phyloP scores from a whole-genome alignment of 2,888 invertebrate species.

The Tyria jacobaeae region DNA sequence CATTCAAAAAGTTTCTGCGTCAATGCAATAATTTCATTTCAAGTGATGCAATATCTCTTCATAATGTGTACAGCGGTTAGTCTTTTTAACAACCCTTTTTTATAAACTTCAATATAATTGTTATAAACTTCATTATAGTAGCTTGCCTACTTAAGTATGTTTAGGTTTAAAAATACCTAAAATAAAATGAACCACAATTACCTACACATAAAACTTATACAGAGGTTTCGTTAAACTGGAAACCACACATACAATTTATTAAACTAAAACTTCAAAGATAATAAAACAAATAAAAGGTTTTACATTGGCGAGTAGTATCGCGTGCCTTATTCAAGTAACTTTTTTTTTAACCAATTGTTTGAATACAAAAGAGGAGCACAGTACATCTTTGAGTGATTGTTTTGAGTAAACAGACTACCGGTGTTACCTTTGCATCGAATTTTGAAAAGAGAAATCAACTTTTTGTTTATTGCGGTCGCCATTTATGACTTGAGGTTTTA shows the following conservation, averaged over 20 bases:
- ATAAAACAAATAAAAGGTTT: not conserved
- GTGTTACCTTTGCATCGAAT: slow-evolving; percentile 45
- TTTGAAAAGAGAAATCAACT: slow-evolving; percentile 15
- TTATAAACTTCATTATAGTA: too few relatives aligned
- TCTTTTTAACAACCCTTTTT: too few relatives aligned
- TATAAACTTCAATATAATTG: too few relatives aligned
- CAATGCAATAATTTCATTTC: too few relatives aligned
- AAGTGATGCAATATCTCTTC: too few relatives aligned
- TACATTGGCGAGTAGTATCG: slow-evolving; percentile 38
- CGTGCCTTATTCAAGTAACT: slow-evolving; percentile 46
- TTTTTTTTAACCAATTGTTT: slow-evolving; percentile 55
- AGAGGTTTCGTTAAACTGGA: not conserved
- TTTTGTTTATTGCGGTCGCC: slow-evolving; percentile 15
- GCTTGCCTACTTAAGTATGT: too few relatives aligned
- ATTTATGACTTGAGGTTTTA: slow-evolving; percentile 22
- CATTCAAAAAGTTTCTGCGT: too few relatives aligned
- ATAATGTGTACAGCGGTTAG: too few relatives aligned
- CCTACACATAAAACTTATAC: not conserved
- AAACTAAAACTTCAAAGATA: slow-evolving; percentile 1
- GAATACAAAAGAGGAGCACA: slow-evolving; percentile 49
- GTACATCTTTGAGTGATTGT: slow-evolving; percentile 54
- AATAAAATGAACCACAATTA: not conserved
- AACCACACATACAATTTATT: not conserved
- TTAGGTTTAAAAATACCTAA: not conserved
- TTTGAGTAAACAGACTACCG: slow-evolving; percentile 61